phyloP scores from a whole-genome alignment of 2,113 vertebrate species.

The Phrynosoma blainvillii region DNA sequence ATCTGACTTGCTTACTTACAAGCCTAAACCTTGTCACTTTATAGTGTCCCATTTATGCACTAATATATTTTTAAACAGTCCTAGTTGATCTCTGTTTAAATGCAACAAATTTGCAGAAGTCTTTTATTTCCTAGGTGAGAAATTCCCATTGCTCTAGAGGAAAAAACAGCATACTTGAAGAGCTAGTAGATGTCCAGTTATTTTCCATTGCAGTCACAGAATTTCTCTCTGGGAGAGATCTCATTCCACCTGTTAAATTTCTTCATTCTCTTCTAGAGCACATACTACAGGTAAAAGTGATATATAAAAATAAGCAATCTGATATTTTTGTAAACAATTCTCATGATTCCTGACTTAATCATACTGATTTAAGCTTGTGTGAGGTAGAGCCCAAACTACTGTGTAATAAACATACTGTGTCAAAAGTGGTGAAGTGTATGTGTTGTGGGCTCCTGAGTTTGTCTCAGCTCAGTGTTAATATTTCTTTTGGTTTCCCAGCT shows the following conservation, averaged over 20 bases:
- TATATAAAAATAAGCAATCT: not conserved
- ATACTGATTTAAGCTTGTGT: not conserved
- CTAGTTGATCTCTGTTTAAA: not conserved
- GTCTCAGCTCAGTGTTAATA: no score
- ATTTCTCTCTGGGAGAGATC: constrained; percentile 77
- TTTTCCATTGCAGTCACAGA: constrained; percentile 86
- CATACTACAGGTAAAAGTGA: constrained; percentile 80
- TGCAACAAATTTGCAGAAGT: not conserved
- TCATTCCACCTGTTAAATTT: constrained; percentile 79
- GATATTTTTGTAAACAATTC: not conserved
- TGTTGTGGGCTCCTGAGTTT: no score
- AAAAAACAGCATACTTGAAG: constrained; percentile 66
- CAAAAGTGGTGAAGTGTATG: not conserved
- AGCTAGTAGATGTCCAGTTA: constrained; percentile 78
- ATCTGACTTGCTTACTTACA: not conserved
- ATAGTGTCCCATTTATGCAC: no score
- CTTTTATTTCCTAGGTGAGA: constrained; percentile 66
- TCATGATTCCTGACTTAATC: not conserved
- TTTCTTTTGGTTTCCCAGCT: not conserved
- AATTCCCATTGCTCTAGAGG: constrained; percentile 48
- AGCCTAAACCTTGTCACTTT: no score
- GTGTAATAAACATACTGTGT: no score
- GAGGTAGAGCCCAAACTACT: not conserved
- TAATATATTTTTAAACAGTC: not conserved
- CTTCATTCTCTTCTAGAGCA: constrained; percentile 84